These are phyloP conservation scores for Aurelia aurita complex sp. Pacific DNA, from an alignment of 30 jellyfish, hydroid and myxozoan species.

Conservation along the genomic window DNA sequence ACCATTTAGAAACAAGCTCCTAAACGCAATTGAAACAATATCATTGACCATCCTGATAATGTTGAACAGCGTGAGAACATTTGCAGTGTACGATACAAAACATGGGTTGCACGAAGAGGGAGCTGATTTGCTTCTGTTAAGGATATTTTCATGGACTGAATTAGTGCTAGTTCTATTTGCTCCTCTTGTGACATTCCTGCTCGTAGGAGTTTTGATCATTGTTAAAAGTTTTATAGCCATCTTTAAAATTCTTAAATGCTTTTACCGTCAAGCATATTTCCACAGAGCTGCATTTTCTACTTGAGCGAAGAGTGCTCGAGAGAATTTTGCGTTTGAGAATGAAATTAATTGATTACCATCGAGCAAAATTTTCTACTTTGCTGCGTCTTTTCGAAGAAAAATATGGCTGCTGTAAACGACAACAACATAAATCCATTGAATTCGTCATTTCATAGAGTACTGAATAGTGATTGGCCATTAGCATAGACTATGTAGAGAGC, in stretches of 20 bases:
- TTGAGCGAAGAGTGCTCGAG: too few species aligned
- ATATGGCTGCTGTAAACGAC: too few species aligned
- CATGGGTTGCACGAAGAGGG: slow-evolving; percentile 3
- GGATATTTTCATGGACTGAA: not conserved
- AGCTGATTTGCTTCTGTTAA: not conserved
- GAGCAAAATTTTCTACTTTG: too few species aligned
- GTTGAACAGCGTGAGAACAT: slow-evolving; percentile 5
- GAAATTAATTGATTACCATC: too few species aligned
- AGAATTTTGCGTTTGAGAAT: too few species aligned
- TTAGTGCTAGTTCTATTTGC: not conserved
- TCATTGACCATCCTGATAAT: slow-evolving; percentile 33
- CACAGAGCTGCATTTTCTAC: too few species aligned
- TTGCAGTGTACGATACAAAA: slow-evolving; percentile 7
- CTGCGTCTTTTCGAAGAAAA: too few species aligned
- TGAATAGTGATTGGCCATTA: too few species aligned
- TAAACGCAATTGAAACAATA: slow-evolving; percentile 42
- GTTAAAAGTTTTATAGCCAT: not conserved
- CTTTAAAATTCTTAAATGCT: not conserved
- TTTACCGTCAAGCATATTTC: too few species aligned
- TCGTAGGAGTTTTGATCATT: not conserved
- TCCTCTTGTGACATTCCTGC: not conserved
- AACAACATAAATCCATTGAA: too few species aligned
- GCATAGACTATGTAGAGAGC: too few species aligned
- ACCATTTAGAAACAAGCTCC: slow-evolving; percentile 46
- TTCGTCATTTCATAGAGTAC: too few species aligned